Conservation (phyloP, 1,140 invertebrate genomes). For the Diuraphis noxia region DNA sequence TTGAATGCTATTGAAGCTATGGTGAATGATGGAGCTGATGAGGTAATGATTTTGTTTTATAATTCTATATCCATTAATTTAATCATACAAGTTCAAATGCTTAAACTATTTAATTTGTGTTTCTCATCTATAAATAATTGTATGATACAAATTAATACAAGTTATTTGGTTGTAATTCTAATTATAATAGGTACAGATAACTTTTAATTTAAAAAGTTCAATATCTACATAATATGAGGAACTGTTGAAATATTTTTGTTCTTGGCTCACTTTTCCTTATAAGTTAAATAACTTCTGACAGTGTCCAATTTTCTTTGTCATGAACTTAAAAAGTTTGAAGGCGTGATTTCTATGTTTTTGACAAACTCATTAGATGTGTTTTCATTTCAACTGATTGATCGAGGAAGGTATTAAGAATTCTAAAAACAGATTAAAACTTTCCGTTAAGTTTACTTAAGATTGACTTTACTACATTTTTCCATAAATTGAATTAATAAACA, state of each 20-base stretch:
- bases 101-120: background rate
- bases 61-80: background rate
- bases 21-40: slow-evolving; percentile 92
- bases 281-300: background rate
- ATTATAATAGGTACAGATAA: background rate
- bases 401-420: background rate
- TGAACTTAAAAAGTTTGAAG: background rate
- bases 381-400: background rate
- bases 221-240: background rate
- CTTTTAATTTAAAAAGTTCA: background rate
- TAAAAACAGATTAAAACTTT: background rate
- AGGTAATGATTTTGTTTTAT: slow-evolving; percentile 66
- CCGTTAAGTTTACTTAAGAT: background rate
- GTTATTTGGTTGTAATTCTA: background rate
- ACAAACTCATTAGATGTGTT: background rate
- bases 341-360: background rate
- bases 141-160: background rate
- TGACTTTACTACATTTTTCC: background rate
- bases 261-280: background rate
- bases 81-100: background rate
- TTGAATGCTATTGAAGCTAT: slow-evolving; percentile 76
- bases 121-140: background rate
- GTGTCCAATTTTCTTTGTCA: background rate
- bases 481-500: too few species aligned
- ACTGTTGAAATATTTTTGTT: background rate